Conservation (phyloP, 2,113 vertebrate genomes). For the Pleuronectes platessa region DNA sequence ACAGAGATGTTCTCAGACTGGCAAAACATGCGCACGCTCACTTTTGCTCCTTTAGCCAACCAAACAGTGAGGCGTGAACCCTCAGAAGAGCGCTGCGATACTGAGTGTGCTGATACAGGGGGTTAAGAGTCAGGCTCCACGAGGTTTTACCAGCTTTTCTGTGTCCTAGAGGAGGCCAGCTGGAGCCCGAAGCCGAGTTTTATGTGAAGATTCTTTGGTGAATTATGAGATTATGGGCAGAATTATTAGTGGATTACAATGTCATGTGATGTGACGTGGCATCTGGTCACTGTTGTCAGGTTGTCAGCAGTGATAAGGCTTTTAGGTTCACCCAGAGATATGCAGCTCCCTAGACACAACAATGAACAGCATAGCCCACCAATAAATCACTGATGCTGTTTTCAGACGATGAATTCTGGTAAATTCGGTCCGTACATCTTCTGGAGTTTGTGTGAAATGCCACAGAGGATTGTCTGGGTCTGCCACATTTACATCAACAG, state of each 20-base stretch:
- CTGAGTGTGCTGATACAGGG: constrained; percentile 12
- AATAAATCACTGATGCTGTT: constrained; percentile 3
- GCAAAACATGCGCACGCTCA: constrained; percentile 2
- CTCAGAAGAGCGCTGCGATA: not conserved
- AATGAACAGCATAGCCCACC: not conserved
- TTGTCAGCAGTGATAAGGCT: constrained; percentile 1
- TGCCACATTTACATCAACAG: too few species aligned
- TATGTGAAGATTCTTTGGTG: constrained; percentile 47
- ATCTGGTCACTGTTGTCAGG: constrained; percentile 25
- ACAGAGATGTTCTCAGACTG: constrained; percentile 27
- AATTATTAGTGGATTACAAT: constrained; percentile 30
- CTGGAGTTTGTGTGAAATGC: too few species aligned
- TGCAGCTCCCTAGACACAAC: not conserved
- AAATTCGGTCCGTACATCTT: too few species aligned
- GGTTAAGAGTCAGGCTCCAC: constrained; percentile 54
- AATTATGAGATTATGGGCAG: constrained; percentile 35
- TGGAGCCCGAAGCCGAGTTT: constrained; percentile 46
- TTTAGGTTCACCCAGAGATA: not conserved
- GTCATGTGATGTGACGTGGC: constrained; percentile 1
- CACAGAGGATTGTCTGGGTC: too few species aligned
- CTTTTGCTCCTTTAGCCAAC: constrained; percentile 18
- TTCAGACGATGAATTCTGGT: too few species aligned
- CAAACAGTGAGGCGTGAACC: not conserved
- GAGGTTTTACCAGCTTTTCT: constrained; percentile 65
- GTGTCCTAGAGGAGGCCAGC: constrained; percentile 47